phyloP scores from a whole-genome alignment of 2,888 invertebrate genomes.

The Pyrochroa serraticornis region DNA sequence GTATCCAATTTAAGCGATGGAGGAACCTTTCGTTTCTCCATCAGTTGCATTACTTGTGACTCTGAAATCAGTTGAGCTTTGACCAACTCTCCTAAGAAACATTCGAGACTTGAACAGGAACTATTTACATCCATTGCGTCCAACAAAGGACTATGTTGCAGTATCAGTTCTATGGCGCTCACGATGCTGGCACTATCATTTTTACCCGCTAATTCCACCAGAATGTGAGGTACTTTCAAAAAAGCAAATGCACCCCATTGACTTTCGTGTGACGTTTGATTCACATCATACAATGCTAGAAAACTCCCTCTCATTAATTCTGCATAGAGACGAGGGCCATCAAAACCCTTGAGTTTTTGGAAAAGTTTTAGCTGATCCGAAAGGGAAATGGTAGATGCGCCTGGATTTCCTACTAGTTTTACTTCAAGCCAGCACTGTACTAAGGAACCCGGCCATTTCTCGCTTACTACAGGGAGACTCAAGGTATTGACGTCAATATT shows the following conservation, averaged over 20 bases:
- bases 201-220: slow-evolving; percentile 58
- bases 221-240: slow-evolving; percentile 84
- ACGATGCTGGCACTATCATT: slow-evolving; percentile 61
- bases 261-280: slow-evolving; percentile 82
- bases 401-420: slow-evolving; percentile 84
- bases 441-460: slow-evolving; percentile 49
- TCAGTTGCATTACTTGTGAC: slow-evolving; percentile 74
- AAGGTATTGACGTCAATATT: slow-evolving; percentile 46
- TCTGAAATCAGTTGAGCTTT: slow-evolving; percentile 82
- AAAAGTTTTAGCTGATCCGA: slow-evolving; percentile 84
- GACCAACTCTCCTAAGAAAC: slow-evolving; percentile 80
- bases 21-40: slow-evolving; percentile 62
- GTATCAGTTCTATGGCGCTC: slow-evolving; percentile 82
- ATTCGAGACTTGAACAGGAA: slow-evolving; percentile 85
- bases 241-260: slow-evolving; percentile 95
- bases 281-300: slow-evolving; percentile 86
- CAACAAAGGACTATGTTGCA: slow-evolving; percentile 82
- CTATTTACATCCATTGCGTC: slow-evolving; percentile 90
- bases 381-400: slow-evolving; percentile 79
- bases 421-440: slow-evolving; percentile 80
- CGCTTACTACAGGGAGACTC: slow-evolving; percentile 42
- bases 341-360: slow-evolving; percentile 82
- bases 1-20: slow-evolving; percentile 63
- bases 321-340: slow-evolving; percentile 81
- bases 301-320: slow-evolving; percentile 90